These are phyloP conservation scores for Halcyon chelicuti DNA, from an alignment of 2,797 vertebrate genomes.

Conservation along the genomic window DNA sequence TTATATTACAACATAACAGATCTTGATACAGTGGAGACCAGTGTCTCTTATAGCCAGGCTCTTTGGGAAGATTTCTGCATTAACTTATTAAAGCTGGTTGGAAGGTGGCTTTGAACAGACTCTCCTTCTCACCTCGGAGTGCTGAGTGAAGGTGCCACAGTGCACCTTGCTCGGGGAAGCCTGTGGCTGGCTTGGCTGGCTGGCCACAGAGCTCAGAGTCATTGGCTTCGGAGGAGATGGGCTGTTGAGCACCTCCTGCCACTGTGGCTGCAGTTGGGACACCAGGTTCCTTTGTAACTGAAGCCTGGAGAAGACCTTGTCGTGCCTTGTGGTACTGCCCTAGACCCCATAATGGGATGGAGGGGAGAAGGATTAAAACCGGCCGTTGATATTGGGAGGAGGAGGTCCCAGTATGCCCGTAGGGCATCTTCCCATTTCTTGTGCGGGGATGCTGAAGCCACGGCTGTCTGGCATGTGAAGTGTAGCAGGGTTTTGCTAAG, in stretches of 20 bases:
- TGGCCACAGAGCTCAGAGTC: accelerated
- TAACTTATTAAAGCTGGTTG: slow-evolving; percentile 58
- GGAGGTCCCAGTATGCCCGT: background rate
- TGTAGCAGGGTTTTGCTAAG: background rate
- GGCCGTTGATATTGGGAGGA: background rate
- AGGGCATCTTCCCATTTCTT: background rate
- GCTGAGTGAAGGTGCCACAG: accelerated
- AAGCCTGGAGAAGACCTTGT: background rate
- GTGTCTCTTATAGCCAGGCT: slow-evolving; percentile 68
- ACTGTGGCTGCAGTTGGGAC: background rate
- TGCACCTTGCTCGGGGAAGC: background rate
- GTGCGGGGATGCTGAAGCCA: background rate
- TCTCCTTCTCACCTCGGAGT: background rate
- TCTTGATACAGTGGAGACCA: slow-evolving; percentile 79
- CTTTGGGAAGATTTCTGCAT: slow-evolving; percentile 65
- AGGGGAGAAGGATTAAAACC: background rate
- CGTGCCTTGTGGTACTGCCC: background rate
- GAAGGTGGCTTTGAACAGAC: slow-evolving; percentile 8
- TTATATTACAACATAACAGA: slow-evolving; percentile 86
- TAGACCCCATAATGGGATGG: accelerated
- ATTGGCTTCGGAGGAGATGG: background rate
- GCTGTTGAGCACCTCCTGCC: accelerated
- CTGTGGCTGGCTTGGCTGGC: background rate
- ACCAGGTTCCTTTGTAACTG: background rate
- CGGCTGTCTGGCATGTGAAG: accelerated